These are phyloP conservation scores for Lithobates sylvaticus DNA, from an alignment of 2,797 vertebrate genomes.

Conservation along the genomic window DNA sequence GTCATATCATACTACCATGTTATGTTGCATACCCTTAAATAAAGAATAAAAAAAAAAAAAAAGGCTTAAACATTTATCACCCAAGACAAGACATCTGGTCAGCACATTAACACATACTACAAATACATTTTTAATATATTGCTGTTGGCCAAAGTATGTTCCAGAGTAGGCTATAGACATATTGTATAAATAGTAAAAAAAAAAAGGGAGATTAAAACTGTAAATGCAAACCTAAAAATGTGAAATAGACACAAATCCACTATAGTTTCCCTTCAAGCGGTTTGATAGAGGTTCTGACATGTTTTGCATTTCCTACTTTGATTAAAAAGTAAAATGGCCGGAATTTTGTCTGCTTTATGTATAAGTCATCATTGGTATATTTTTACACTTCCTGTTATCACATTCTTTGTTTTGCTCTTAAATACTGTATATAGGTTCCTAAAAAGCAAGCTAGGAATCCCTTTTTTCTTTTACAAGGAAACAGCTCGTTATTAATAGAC, in stretches of 20 bases:
- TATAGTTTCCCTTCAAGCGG: neutral
- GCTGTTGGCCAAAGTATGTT: too few relatives aligned
- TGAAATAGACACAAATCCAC: neutral
- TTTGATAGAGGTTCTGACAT: neutral
- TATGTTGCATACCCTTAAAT: too few relatives aligned
- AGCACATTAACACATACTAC: too few relatives aligned
- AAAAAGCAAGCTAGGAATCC: neutral
- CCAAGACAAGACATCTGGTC: too few relatives aligned
- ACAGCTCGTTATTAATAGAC: neutral
- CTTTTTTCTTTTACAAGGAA: neutral
- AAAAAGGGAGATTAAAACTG: neutral
- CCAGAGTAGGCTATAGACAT: neutral
- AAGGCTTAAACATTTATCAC: too few relatives aligned
- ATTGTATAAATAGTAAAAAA: too few relatives aligned
- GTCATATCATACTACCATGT: too few relatives aligned
- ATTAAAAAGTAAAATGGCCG: constrained; percentile 60
- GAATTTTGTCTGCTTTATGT: constrained; percentile 50
- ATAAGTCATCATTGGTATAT: constrained; percentile 14
- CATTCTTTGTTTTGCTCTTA: constrained; percentile 9
- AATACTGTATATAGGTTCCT: neutral
- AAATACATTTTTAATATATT: too few relatives aligned
- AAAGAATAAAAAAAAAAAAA: too few relatives aligned
- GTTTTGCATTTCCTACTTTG: constrained; percentile 16
- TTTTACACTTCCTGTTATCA: constrained; percentile 40
- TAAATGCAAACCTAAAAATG: neutral